Evolutionary conservation across 2,113 vertebrate genomes (phyloP), one percentile per base, ranked within the genome.

Genomic region (Macaca nemestrina): DNA sequence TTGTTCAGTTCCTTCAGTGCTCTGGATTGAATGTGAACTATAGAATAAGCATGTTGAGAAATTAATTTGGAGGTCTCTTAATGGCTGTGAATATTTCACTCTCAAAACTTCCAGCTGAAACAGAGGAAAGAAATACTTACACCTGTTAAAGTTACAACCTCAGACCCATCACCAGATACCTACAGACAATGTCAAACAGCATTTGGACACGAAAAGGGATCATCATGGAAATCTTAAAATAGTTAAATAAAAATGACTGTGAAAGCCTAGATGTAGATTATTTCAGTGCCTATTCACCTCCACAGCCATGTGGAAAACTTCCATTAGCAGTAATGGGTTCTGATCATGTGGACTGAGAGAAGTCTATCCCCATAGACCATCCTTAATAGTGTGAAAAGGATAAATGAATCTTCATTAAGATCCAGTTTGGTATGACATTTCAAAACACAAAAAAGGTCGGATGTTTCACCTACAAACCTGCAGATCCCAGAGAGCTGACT

Each of bases 31-130:
- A n/a, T 93, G 92, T 97, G 94, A 98, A 98, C 98, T 99, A 98
- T 50, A 98, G 98, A 99, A 98, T 97, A 98, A 99, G 97, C 95
- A 98, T 93, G 96, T 98, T 97, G 98, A 98, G 84, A 98, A 96
- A 98, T 98, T 98, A 98, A 98, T 98, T 93, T 98, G 92, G 96
- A 98, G 91, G 95, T 98, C 97, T 98, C 97, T 98, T 97, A 98
- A 95, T 94, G 97, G 93, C 96, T 98, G 93, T 97, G 98, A 98
- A 92, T 96, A 96, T 84, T 91, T 97, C 97, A 93, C 82, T 97
- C 88, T 52, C 13, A 96, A 96, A 98, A 97, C 95, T 61, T 84
- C 95, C 97, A 97, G 95, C 93, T 92, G 97, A 98, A 98, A 98
- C 91, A 85, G 96, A 96, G 98, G 97, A 94, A 97, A 98, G 88